phyloP scores from a whole-genome alignment of 2,113 vertebrate genomes.

The Tragulus kanchil region DNA sequence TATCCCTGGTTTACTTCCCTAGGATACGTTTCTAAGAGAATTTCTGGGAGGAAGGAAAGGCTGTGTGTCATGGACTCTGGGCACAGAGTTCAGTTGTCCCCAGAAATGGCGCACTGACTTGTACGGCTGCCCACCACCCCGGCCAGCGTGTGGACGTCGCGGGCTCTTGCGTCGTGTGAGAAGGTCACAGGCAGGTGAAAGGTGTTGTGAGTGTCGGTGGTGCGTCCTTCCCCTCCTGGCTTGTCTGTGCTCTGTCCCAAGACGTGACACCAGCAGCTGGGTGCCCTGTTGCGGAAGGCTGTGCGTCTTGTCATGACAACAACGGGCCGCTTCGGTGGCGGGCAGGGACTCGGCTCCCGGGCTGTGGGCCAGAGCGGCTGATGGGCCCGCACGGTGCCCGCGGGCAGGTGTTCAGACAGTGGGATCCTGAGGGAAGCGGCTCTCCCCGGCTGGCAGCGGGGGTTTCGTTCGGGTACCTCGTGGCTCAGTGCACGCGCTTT shows the following conservation, averaged over 20 bases:
- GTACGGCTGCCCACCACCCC: rapidly evolving
- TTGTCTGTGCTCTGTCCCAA: not conserved
- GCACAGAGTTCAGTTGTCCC: not conserved
- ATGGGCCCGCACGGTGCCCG: rapidly evolving
- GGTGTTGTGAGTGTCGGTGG: not conserved
- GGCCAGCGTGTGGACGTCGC: rapidly evolving
- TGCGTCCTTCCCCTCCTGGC: not conserved
- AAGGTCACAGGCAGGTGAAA: not conserved
- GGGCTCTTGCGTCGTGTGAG: not conserved
- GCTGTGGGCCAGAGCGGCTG: not conserved
- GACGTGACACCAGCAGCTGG: not conserved
- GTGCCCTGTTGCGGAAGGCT: not conserved
- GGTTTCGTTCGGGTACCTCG: not conserved
- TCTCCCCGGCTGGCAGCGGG: not conserved
- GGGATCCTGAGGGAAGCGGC: not conserved
- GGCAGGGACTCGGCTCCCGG: not conserved
- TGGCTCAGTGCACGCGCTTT: not conserved
- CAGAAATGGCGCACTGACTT: rapidly evolving
- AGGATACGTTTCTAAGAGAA: not conserved
- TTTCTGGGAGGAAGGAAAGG: not conserved
- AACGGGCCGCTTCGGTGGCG: too few relatives aligned
- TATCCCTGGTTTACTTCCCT: not conserved
- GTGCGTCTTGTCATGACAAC: rapidly evolving
- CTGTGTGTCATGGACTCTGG: not conserved
- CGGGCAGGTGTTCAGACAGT: rapidly evolving